These are phyloP conservation scores for Antheraea pernyi DNA, from an alignment of 1,140 invertebrate genomes.

Conservation along the genomic window DNA sequence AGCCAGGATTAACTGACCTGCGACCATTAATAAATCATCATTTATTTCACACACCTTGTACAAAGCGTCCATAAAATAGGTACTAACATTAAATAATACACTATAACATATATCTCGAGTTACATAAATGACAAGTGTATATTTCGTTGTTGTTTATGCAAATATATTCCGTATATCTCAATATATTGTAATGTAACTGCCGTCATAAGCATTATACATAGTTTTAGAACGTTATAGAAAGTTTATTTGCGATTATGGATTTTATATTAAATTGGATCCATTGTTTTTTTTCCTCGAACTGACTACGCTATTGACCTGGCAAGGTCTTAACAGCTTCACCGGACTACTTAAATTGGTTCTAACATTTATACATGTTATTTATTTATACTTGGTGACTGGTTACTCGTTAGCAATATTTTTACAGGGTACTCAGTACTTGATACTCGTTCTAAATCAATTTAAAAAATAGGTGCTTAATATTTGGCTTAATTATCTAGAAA, in stretches of 20 bases:
- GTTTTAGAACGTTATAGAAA: background rate
- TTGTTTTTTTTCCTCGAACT: too few species aligned
- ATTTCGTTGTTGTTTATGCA: background rate
- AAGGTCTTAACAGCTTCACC: too few species aligned
- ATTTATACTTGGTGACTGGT: too few species aligned
- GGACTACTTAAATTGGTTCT: too few species aligned
- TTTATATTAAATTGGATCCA: too few species aligned
- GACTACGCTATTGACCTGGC: too few species aligned
- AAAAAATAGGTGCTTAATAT: too few species aligned
- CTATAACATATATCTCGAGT: background rate
- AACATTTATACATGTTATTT: too few species aligned
- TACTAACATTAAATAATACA: background rate
- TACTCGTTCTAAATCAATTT: too few species aligned
- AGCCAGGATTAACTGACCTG: conserved; percentile 4
- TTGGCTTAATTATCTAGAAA: too few species aligned
- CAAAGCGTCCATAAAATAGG: background rate
- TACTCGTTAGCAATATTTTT: too few species aligned
- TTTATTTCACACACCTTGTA: conserved; percentile 1
- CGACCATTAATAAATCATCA: conserved; percentile 1
- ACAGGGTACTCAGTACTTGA: too few species aligned
- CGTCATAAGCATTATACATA: background rate
- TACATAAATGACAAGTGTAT: conserved; percentile 3
- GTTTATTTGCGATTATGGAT: background rate
- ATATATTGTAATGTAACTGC: background rate
- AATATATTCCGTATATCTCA: background rate